Conservation (phyloP, 2,797 vertebrate genomes). For the Rhabdomys pumilio region DNA sequence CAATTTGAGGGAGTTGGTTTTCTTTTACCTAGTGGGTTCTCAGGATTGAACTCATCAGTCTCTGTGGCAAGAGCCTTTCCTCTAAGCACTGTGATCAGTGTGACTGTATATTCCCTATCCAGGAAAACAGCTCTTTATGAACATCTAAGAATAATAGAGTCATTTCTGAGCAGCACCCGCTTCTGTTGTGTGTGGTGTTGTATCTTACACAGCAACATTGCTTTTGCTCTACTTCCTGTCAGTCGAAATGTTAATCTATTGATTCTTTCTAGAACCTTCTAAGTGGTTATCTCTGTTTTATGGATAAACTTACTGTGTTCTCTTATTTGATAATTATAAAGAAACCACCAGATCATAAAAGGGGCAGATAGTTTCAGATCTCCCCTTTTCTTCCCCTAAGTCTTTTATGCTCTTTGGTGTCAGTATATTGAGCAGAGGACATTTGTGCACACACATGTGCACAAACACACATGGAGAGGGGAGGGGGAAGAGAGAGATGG, state of each 20-base stretch:
- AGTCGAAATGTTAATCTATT: constrained; percentile 57
- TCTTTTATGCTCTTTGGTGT: constrained; percentile 68
- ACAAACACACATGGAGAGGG: neutral
- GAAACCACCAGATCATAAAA: constrained; percentile 70
- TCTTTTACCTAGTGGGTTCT: neutral
- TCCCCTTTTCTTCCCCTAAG: constrained; percentile 36
- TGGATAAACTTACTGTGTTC: constrained; percentile 55
- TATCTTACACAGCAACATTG: neutral
- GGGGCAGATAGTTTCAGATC: constrained; percentile 66
- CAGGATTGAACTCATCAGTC: neutral
- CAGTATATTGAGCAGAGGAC: constrained; percentile 46
- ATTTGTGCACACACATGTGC: neutral
- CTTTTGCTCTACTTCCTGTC: neutral
- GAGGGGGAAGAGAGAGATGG: neutral
- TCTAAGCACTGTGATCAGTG: neutral
- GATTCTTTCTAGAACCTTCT: constrained; percentile 46
- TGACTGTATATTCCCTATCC: neutral
- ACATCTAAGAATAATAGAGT: neutral
- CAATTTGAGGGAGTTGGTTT: neutral
- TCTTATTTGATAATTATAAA: constrained; percentile 73
- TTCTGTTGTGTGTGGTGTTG: neutral
- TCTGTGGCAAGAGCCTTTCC: neutral
- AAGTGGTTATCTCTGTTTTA: constrained; percentile 70
- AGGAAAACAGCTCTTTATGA: constrained; percentile 35
- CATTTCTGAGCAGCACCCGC: neutral